Base-by-base conservation (phyloP, 1,140 invertebrate species). In the Subanguina moxae region DNA sequence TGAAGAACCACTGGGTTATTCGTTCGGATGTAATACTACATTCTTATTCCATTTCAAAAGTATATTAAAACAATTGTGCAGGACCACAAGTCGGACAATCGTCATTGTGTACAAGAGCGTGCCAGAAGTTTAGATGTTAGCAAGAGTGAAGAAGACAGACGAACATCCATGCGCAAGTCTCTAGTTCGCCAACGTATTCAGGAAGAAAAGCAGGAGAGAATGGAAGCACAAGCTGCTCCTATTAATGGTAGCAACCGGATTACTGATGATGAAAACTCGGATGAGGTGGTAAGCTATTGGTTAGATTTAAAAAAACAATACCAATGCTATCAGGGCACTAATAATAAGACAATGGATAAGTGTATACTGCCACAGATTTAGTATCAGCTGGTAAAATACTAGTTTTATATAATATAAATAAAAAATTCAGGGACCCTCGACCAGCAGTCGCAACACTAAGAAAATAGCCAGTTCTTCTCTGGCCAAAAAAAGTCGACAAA, bases 1-100 rank as follows among this genome's bases (percentile, higher is more conserved):
- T 61, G 27, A 32, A 32, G 13, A 61, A 61, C 38, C 58, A 61
- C 28, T 61, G 58, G 58, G 28, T 19, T 19, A 43, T 61, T 13
- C 19, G 27, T 13, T 28, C 52, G 13, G 32, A 38, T 11, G 32
- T 38, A 38, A 38, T 5, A 38, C 3, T 3, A 38, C 32, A n/a
- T 38, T 38, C 32, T 5, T 5, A 38, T 3, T 11, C 11, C 48
- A 52, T 3, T 52, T 5, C 48, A 52, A 52, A 19, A 15, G 3
- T 15, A 52, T 21, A 3, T 52, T 38, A 38, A 3, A 38, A 38
- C 15, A 7, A 52, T 52, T 52, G 3, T 52, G 48, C 23, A 52
- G 23, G n/a, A 52, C 15, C n/a, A 52, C 3, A 8, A 15, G 17
- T 52, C 32, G 3, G 32, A 38, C 32, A 38, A 38, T 38, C 32